Conservation (phyloP, 2,113 vertebrate genomes). For the Oncorhynchus clarkii region DNA sequence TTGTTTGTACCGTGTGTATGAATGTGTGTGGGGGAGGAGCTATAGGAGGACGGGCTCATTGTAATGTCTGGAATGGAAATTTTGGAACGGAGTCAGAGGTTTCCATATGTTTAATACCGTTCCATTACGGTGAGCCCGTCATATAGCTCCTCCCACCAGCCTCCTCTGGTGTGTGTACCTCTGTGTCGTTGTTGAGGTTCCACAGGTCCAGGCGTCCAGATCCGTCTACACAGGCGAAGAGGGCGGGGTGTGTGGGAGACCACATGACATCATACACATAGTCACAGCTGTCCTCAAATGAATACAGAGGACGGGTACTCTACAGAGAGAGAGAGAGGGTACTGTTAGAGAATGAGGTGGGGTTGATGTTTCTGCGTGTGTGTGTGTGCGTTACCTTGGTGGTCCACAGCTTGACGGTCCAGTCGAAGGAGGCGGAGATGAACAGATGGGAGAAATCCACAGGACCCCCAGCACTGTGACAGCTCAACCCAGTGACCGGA, state of each 20-base stretch:
- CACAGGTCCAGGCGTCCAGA: constrained; percentile 93
- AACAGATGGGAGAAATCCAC: constrained; percentile 98
- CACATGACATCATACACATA: constrained; percentile 98
- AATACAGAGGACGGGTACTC: constrained; percentile 96
- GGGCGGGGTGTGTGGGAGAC: constrained; percentile 94
- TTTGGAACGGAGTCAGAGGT: too few species aligned
- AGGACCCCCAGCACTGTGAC: constrained; percentile 90
- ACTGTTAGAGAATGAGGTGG: too few species aligned
- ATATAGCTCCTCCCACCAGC: too few species aligned
- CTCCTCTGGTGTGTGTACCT: constrained; percentile 69
- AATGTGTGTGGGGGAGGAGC: background rate
- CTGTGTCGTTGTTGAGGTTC: constrained; percentile 98
- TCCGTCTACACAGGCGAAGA: constrained; percentile 95
- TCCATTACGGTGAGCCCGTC: too few species aligned
- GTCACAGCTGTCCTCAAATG: constrained; percentile 96
- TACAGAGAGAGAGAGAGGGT: constrained; percentile 44
- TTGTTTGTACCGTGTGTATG: background rate
- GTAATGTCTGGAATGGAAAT: too few species aligned
- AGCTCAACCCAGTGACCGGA: constrained; percentile 96
- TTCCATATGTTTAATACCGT: too few species aligned
- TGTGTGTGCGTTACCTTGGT: constrained; percentile 82
- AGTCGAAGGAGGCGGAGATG: constrained; percentile 97
- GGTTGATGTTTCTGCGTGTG: too few species aligned
- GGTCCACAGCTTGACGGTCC: constrained; percentile 98
- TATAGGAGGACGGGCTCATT: too few species aligned